Conservation (phyloP, 2,797 vertebrate species). For the Hypotaenidia okinawae region DNA sequence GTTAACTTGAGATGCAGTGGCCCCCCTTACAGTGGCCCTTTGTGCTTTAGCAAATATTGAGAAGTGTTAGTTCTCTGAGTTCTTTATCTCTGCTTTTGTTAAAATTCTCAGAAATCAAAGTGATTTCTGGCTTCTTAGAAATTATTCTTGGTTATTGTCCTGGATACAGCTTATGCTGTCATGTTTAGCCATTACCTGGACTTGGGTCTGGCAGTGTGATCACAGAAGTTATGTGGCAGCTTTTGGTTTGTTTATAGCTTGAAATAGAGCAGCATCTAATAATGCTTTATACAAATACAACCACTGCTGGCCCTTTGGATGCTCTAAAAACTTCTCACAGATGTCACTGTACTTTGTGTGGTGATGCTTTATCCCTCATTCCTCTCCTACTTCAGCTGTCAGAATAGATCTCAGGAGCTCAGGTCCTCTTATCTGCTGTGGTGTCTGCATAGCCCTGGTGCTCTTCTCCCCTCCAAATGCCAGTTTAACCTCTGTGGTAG, state of each 20-base stretch:
- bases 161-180: neutral
- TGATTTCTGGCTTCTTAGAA: neutral
- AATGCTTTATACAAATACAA: neutral
- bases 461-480: neutral
- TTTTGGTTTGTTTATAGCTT: neutral
- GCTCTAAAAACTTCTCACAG: neutral
- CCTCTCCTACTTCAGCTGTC: neutral
- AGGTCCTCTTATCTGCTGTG: neutral
- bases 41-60: neutral
- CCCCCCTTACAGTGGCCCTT: neutral
- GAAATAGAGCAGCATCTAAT: neutral
- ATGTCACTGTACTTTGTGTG: neutral
- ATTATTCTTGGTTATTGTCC: neutral
- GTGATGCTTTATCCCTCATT: neutral
- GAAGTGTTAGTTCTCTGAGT: neutral
- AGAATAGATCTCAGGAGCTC: neutral
- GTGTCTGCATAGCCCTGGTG: neutral
- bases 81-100: neutral
- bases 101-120: neutral
- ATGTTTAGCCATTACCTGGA: neutral
- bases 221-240: neutral
- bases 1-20: neutral
- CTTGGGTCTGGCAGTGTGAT: neutral
- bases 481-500: neutral
- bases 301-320: neutral